Evolutionary conservation across 2,113 vertebrate genomes (phyloP).

Genomic region (Caretta caretta): DNA sequence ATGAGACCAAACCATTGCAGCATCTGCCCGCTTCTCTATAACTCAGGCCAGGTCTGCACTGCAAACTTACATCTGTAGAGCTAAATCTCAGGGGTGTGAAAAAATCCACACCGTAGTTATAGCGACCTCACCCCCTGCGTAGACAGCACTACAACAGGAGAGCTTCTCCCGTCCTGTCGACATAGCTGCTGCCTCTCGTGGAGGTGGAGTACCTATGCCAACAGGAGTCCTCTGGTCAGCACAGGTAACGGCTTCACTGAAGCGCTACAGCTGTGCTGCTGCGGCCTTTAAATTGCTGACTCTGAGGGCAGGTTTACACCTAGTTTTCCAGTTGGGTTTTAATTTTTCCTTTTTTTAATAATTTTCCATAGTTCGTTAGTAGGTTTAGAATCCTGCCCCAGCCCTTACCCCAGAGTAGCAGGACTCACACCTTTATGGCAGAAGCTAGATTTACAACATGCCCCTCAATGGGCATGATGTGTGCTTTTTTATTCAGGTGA

Average conservation of each 20-base stretch:
- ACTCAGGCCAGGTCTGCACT: rapidly evolving
- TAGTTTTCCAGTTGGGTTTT: background rate
- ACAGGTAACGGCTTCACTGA: background rate
- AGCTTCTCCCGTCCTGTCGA: background rate
- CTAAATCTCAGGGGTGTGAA: background rate
- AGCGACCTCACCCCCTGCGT: background rate
- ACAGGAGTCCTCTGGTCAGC: background rate
- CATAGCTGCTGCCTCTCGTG: background rate
- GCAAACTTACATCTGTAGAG: background rate
- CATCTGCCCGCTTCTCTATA: no score
- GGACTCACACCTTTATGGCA: background rate
- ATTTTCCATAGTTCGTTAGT: background rate
- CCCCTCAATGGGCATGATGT: no score
- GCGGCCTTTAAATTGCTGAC: background rate
- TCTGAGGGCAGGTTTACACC: no score
- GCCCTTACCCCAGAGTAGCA: background rate
- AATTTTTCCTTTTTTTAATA: background rate
- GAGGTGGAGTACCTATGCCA: no score
- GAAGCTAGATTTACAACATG: background rate
- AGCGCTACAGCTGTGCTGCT: background rate
- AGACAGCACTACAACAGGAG: background rate
- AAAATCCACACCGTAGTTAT: background rate
- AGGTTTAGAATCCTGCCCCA: background rate
- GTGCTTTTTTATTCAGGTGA: background rate
- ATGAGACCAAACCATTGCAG: no score